A percentile compares a stretch with the other conserved stretches of the same genome.
Evolutionary conservation across 2,888 invertebrate species (phyloP).

Genomic region (Augochlorella aurata): DNA sequence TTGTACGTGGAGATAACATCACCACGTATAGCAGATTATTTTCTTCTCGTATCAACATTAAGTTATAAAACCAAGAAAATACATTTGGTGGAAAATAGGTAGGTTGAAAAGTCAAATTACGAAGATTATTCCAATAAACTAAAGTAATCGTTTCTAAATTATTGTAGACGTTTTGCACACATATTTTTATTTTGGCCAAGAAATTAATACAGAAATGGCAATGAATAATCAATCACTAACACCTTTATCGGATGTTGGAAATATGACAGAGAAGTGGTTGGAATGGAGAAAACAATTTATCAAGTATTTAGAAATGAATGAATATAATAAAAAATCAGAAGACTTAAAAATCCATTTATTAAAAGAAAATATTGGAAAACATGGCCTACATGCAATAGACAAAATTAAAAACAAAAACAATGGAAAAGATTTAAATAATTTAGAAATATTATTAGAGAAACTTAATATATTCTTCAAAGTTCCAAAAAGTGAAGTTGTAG

Average conservation of each 20-base stretch:
- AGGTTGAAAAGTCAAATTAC: no score
- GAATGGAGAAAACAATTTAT: slow-evolving; percentile 64
- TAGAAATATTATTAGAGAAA: slow-evolving; percentile 59
- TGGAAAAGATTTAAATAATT: slow-evolving; percentile 43
- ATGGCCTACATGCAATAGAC: slow-evolving; percentile 54
- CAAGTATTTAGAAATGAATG: slow-evolving; percentile 57
- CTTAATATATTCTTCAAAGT: slow-evolving; percentile 59
- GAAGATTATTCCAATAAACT: no score
- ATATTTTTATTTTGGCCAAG: neutral
- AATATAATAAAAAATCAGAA: slow-evolving; percentile 32
- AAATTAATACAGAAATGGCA: slow-evolving; percentile 35
- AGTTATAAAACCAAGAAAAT: no score
- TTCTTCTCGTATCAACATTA: no score
- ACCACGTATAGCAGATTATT: no score
- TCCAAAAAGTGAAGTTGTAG: slow-evolving; percentile 51
- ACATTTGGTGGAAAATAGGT: no score
- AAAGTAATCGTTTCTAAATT: no score
- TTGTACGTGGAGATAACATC: no score
- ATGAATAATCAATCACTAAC: slow-evolving; percentile 13
- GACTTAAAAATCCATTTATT: slow-evolving; percentile 57
- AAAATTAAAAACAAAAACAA: slow-evolving; percentile 30
- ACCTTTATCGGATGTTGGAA: slow-evolving; percentile 37
- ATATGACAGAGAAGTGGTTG: slow-evolving; percentile 60
- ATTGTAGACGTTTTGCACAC: neutral
- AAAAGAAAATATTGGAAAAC: slow-evolving; percentile 59